phyloP scores from a whole-genome alignment of 2,797 vertebrate species.

The Phrynocephalus forsythii region DNA sequence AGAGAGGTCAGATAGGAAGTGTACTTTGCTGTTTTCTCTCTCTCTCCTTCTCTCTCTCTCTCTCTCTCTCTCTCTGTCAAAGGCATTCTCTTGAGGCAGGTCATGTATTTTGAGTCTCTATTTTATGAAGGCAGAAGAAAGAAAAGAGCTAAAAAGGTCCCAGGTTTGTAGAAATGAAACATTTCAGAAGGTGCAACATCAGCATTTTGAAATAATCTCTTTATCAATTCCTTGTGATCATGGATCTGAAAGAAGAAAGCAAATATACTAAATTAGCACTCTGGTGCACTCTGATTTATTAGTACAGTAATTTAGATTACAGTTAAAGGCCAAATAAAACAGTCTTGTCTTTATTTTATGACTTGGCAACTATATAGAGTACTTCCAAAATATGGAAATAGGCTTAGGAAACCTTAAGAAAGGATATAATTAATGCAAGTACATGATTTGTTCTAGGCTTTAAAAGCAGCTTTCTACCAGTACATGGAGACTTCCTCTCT shows the following conservation, averaged over 20 bases:
- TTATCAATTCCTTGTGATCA: conserved; percentile 79
- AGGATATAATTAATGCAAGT: not conserved
- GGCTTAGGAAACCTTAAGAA: not conserved
- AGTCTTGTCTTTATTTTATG: not conserved
- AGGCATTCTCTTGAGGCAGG: conserved; percentile 83
- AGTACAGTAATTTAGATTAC: conserved; percentile 4
- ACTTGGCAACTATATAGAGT: not conserved
- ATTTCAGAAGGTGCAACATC: conserved; percentile 89
- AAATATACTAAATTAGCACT: not conserved
- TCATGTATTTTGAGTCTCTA: conserved; percentile 82
- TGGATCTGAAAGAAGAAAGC: conserved; percentile 84
- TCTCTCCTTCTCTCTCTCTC: conserved; percentile 24
- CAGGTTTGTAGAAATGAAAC: conserved; percentile 78
- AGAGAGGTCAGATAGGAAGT: conserved; percentile 79
- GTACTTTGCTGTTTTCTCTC: conserved; percentile 68
- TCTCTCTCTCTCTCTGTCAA: conserved; percentile 66
- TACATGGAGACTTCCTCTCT: not conserved
- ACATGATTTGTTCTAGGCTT: not conserved
- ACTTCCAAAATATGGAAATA: not conserved
- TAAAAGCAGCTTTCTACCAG: no score
- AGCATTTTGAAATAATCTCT: conserved; percentile 77
- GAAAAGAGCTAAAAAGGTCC: conserved; percentile 80
- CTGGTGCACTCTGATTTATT: not conserved
- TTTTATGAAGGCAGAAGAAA: conserved; percentile 82
- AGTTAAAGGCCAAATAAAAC: not conserved